These are phyloP conservation scores for Drosophila acutilabella DNA, from an alignment of 2,888 invertebrate species.

Conservation along the genomic window DNA sequence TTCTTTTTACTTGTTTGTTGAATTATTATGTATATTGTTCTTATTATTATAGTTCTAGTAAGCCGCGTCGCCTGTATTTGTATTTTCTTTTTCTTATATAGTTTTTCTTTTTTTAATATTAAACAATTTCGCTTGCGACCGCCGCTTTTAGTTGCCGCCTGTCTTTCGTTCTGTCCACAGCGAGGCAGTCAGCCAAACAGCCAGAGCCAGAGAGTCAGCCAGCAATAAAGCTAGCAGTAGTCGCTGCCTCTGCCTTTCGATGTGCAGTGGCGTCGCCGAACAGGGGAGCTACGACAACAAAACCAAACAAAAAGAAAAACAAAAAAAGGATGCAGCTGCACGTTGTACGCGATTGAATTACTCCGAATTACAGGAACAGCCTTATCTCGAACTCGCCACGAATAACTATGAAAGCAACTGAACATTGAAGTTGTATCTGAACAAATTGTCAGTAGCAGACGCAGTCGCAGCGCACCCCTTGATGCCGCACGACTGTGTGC, in stretches of 20 bases:
- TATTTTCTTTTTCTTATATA: slow-evolving; percentile 48
- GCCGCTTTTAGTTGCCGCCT: slow-evolving; percentile 75
- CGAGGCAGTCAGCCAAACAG: slow-evolving; percentile 72
- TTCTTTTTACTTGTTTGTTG: slow-evolving; percentile 20
- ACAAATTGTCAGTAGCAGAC: slow-evolving; percentile 14
- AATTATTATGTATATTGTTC: slow-evolving; percentile 47
- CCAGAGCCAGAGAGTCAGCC: slow-evolving; percentile 56
- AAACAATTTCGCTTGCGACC: slow-evolving; percentile 61
- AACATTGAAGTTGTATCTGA: slow-evolving; percentile 41
- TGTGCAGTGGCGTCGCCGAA: slow-evolving; percentile 39
- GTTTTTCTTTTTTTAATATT: slow-evolving; percentile 44
- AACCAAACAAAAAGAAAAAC: slow-evolving; percentile 15
- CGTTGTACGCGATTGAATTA: slow-evolving; percentile 28
- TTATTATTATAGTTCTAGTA: slow-evolving; percentile 32
- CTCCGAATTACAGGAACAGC: slow-evolving; percentile 38
- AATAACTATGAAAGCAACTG: slow-evolving; percentile 40
- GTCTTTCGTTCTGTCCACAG: slow-evolving; percentile 77
- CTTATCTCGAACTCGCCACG: slow-evolving; percentile 45
- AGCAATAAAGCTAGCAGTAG: slow-evolving; percentile 62
- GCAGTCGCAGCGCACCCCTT: slow-evolving; percentile 45
- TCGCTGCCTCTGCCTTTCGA: slow-evolving; percentile 47
- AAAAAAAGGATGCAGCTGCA: slow-evolving; percentile 44
- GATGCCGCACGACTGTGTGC: slow-evolving; percentile 48
- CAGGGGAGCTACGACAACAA: slow-evolving; percentile 12
- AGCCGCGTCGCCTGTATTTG: slow-evolving; percentile 14